phyloP scores from a whole-genome alignment of 2,113 vertebrate genomes.

The Otis tarda region DNA sequence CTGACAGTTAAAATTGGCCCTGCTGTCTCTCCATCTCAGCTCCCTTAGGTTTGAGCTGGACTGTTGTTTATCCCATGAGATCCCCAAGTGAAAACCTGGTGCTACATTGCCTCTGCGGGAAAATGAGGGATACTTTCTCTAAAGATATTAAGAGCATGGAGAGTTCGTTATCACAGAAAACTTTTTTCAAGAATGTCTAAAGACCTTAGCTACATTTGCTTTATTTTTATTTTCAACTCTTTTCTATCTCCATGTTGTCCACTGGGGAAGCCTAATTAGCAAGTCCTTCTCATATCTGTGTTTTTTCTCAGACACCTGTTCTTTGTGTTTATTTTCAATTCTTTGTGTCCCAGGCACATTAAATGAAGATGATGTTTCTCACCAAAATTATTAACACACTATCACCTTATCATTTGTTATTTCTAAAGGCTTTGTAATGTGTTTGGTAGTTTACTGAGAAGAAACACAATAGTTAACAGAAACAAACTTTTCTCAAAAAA shows the following conservation, averaged over 20 bases:
- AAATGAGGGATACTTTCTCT: neutral
- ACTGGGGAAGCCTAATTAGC: neutral
- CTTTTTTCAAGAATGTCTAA: neutral
- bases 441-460: neutral
- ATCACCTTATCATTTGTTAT: neutral
- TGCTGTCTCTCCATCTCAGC: neutral
- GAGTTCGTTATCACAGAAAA: neutral
- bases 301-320: neutral
- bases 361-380: neutral
- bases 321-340: neutral
- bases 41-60: neutral
- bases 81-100: neutral
- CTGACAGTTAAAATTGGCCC: neutral
- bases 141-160: neutral
- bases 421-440: neutral
- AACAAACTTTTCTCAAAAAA: neutral
- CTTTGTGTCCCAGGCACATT: neutral
- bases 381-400: neutral
- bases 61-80: neutral
- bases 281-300: neutral
- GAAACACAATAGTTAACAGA: neutral
- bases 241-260: neutral
- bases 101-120: neutral
- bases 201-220: neutral
- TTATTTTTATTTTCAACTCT: neutral